A percentile compares a stretch with the other conserved stretches of the same genome.
Conservation (phyloP, 2,113 vertebrate species). For the Prunella himalayana region DNA sequence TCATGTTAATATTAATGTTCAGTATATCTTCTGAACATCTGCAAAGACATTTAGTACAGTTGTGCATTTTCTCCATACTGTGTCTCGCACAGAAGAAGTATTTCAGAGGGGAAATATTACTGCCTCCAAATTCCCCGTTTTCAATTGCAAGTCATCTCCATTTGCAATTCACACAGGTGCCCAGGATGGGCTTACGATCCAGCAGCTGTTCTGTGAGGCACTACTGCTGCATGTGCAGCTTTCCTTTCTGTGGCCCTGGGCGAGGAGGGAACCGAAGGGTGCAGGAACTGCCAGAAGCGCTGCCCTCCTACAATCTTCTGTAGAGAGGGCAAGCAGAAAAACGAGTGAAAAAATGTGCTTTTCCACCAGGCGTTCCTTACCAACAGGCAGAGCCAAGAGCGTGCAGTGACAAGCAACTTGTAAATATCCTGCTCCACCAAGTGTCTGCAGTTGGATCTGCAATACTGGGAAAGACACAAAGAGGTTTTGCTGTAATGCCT, state of each 20-base stretch:
- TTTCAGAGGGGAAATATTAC: not conserved
- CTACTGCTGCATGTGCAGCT: not conserved
- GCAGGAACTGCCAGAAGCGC: not conserved
- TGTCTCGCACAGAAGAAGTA: not conserved
- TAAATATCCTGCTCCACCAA: not conserved
- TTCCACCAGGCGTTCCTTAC: fast-evolving
- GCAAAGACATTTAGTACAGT: not conserved
- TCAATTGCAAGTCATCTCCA: not conserved
- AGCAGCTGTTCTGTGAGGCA: not conserved
- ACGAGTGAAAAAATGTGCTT: not conserved
- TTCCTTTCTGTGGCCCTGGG: not conserved
- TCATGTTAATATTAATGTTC: not conserved
- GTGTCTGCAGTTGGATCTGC: fast-evolving
- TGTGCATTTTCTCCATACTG: not conserved
- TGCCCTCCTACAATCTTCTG: not conserved
- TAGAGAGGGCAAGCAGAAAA: not conserved
- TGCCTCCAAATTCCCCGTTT: not conserved
- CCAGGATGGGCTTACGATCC: not conserved
- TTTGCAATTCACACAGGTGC: not conserved
- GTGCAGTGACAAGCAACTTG: not conserved
- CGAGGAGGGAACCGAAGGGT: not conserved
- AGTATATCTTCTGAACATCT: not conserved
- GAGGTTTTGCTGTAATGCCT: not conserved
- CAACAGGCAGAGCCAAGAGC: fast-evolving
- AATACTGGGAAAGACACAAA: fast-evolving